Conservation (phyloP, 2,888 invertebrate species). For the Hypena proboscidalis region DNA sequence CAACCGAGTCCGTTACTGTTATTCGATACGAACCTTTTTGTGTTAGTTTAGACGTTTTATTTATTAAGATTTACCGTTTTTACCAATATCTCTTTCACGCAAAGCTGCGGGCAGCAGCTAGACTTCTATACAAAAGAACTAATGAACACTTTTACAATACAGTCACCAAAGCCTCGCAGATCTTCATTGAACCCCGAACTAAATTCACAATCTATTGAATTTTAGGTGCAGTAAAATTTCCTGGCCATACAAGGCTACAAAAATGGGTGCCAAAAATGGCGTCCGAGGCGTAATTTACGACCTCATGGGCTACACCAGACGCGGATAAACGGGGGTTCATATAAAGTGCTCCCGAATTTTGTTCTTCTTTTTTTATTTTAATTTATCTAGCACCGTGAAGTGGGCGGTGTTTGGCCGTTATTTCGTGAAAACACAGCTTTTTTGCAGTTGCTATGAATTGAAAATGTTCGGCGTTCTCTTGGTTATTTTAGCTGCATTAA, state of each 20-base stretch:
- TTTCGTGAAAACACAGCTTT: conserved; percentile 40
- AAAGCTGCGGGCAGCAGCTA: no score
- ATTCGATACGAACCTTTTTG: no score
- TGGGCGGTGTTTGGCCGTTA: conserved; percentile 47
- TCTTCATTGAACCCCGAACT: conserved; percentile 8
- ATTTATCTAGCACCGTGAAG: conserved; percentile 61
- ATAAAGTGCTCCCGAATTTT: conserved; percentile 60
- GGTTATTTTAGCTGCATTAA: conserved; percentile 1
- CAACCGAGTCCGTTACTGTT: no score
- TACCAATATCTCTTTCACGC: no score
- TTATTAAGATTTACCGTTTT: no score
- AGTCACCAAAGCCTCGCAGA: conserved; percentile 1
- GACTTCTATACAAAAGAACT: no score
- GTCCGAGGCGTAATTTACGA: conserved; percentile 54
- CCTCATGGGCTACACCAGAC: conserved; percentile 50
- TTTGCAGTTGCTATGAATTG: conserved; percentile 34
- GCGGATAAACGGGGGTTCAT: conserved; percentile 57
- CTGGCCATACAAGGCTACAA: conserved; percentile 48
- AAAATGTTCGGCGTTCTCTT: conserved; percentile 19
- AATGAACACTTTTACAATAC: no score
- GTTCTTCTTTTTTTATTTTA: conserved; percentile 53
- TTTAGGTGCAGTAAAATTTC: conserved; percentile 43
- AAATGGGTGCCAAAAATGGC: conserved; percentile 57
- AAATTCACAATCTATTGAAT: conserved; percentile 42
- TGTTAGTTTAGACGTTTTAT: no score